phyloP scores from a whole-genome alignment of 2,113 vertebrate genomes.

The Hippocampus zosterae region DNA sequence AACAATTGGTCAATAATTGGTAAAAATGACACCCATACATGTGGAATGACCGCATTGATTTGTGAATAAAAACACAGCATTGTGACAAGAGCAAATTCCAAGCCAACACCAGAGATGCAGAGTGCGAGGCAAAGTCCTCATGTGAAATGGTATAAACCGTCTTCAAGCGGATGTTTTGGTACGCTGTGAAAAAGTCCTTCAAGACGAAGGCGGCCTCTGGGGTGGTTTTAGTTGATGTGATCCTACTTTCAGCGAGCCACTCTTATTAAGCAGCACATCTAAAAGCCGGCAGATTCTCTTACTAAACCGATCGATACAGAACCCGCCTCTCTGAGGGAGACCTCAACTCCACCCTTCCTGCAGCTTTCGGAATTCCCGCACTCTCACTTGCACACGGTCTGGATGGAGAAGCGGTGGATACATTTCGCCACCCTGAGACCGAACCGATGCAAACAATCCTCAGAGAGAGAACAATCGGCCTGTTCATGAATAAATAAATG shows the following conservation, averaged over 20 bases:
- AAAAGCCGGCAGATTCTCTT: slow-evolving; percentile 69
- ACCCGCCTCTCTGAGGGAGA: slow-evolving; percentile 44
- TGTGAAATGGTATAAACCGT: neutral
- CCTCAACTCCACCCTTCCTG: slow-evolving; percentile 42
- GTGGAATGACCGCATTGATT: too few species aligned
- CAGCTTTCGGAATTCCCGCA: slow-evolving; percentile 27
- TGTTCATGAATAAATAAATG: slow-evolving; percentile 61
- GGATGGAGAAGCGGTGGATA: neutral
- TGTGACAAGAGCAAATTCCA: too few species aligned
- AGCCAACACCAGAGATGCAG: neutral
- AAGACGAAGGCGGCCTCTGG: slow-evolving; percentile 37
- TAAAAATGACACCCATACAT: too few species aligned
- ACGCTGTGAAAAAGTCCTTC: slow-evolving; percentile 32
- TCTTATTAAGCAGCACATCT: slow-evolving; percentile 66
- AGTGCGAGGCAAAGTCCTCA: neutral
- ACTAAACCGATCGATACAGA: slow-evolving; percentile 66
- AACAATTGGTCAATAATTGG: too few species aligned
- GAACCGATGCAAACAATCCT: slow-evolving; percentile 35
- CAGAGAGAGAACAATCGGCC: slow-evolving; percentile 25
- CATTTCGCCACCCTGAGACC: slow-evolving; percentile 3
- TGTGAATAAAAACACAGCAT: too few species aligned
- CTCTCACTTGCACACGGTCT: slow-evolving; percentile 38
- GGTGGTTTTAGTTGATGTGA: slow-evolving; percentile 55
- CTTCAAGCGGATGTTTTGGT: slow-evolving; percentile 41
- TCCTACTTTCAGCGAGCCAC: slow-evolving; percentile 53